Evolutionary conservation across 1,140 invertebrate genomes (phyloP).

Genomic region (Zophobas atratus): DNA sequence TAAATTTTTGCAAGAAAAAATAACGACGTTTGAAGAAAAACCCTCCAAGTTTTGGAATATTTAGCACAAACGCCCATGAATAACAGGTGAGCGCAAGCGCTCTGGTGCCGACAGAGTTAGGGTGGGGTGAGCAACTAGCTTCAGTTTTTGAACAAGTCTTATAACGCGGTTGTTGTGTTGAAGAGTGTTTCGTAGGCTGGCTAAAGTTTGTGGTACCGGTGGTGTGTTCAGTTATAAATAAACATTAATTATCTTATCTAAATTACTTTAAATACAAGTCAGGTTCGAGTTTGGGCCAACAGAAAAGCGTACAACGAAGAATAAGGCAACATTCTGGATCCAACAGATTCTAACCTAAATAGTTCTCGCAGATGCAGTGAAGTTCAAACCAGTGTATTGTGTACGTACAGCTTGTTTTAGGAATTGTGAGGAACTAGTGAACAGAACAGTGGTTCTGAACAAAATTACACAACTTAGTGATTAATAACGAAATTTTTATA

Average conservation of each 20-base stretch:
- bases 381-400: slow-evolving; percentile 36
- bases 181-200: slow-evolving; percentile 32
- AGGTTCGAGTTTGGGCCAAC: neutral
- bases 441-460: neutral
- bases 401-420: slow-evolving; percentile 15
- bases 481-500: neutral
- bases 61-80: slow-evolving; percentile 45
- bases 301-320: slow-evolving; percentile 20
- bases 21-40: neutral
- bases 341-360: slow-evolving; percentile 42
- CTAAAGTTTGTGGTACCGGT: slow-evolving; percentile 42
- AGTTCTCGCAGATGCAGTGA: slow-evolving; percentile 38
- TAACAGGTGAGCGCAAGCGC: slow-evolving; percentile 46
- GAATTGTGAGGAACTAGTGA: slow-evolving; percentile 11
- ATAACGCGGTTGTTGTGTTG: slow-evolving; percentile 46
- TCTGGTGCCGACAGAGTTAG: neutral
- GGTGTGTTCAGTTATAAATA: slow-evolving; percentile 37
- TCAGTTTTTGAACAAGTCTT: slow-evolving; percentile 48
- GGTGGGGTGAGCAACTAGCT: slow-evolving; percentile 45
- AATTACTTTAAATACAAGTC: neutral
- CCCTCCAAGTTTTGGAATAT: slow-evolving; percentile 28
- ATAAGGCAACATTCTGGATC: slow-evolving; percentile 25
- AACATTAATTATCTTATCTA: neutral
- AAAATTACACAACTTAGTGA: neutral
- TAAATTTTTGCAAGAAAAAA: slow-evolving; percentile 9